A percentile compares a stretch with the other conserved stretches of the same genome.
Evolutionary conservation across 1,140 invertebrate species (phyloP).

Genomic region (Zophobas morio): DNA sequence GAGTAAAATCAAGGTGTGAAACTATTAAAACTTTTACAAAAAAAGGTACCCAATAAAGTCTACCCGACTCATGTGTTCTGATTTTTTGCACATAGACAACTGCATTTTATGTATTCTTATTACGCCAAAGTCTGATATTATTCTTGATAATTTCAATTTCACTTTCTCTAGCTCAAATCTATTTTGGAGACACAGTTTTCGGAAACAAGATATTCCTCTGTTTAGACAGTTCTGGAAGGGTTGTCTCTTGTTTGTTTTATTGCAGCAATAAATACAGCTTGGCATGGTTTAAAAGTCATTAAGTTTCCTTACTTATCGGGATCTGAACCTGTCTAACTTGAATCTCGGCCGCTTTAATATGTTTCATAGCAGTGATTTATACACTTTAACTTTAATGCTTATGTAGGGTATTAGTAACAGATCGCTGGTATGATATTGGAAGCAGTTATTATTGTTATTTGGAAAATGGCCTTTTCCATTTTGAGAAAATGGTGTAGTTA

Average conservation of each 20-base stretch:
- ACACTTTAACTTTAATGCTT: conserved; percentile 42
- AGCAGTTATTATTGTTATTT: conserved; percentile 30
- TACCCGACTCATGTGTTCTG: background rate
- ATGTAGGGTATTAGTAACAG: conserved; percentile 28
- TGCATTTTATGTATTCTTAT: too few species aligned
- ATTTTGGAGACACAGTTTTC: background rate
- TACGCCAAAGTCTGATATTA: too few species aligned
- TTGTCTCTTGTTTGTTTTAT: conserved; percentile 16
- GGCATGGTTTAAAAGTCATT: conserved; percentile 41
- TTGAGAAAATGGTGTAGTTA: background rate
- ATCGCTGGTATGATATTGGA: conserved; percentile 34
- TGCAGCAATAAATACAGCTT: conserved; percentile 34
- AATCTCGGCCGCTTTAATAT: conserved; percentile 36
- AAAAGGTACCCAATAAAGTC: conserved; percentile 24
- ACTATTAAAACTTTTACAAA: conserved; percentile 27
- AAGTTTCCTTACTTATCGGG: conserved; percentile 41
- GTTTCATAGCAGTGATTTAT: conserved; percentile 42
- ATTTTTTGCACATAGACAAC: background rate
- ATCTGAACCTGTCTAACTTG: conserved; percentile 38
- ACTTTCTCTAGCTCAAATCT: background rate
- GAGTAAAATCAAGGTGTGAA: conserved; percentile 36
- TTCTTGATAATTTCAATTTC: too few species aligned
- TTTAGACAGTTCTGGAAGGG: conserved; percentile 4
- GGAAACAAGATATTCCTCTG: background rate
- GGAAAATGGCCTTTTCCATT: conserved; percentile 3